phyloP scores from a whole-genome alignment of 2,797 vertebrate species.

The Varecia variegata region DNA sequence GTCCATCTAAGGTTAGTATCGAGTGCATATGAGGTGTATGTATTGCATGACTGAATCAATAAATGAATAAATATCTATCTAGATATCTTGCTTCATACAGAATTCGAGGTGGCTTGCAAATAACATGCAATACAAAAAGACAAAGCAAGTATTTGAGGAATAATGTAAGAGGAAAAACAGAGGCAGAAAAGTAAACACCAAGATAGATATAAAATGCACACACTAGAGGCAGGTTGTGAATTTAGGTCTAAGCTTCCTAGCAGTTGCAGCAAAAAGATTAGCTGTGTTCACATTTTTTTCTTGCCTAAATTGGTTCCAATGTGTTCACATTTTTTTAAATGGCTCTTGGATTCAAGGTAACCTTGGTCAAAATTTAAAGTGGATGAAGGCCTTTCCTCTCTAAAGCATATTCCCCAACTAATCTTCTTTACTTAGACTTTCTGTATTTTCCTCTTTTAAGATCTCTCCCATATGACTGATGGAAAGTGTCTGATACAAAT shows the following conservation, averaged over 20 bases:
- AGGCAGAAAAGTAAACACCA: neutral
- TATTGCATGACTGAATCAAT: neutral
- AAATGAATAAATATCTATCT: neutral
- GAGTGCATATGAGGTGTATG: rapidly evolving
- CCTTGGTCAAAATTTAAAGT: neutral
- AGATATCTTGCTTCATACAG: neutral
- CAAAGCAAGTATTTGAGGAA: neutral
- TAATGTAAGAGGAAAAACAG: neutral
- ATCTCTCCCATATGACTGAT: neutral
- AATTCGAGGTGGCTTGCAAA: neutral
- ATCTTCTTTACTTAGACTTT: neutral
- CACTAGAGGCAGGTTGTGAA: neutral
- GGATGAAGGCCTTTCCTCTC: neutral
- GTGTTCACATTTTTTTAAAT: neutral
- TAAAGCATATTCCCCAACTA: neutral
- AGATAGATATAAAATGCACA: neutral
- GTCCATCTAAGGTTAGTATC: neutral
- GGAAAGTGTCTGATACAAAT: neutral
- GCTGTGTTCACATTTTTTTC: neutral
- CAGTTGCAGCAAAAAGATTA: neutral
- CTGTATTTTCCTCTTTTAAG: neutral
- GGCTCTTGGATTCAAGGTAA: neutral
- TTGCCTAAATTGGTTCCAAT: neutral
- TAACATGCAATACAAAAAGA: neutral
- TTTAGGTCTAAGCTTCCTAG: neutral